Evolutionary conservation across 2,888 invertebrate genomes (phyloP), one percentile per base, ranked within the genome.

Genomic region (Rosalia funebris): DNA sequence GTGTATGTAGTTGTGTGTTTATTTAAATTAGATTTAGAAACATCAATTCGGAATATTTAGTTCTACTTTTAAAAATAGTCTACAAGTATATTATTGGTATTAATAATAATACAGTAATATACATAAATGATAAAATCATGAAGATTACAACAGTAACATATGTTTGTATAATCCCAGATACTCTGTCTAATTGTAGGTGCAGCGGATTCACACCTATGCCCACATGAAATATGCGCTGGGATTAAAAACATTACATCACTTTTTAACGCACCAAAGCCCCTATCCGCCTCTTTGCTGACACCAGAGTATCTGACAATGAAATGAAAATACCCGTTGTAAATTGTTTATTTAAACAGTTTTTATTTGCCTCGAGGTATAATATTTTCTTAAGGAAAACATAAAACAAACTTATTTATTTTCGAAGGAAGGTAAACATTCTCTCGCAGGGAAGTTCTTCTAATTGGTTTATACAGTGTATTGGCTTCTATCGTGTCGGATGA

Each of bases 361-460:
- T 60, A 65, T 65, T 65, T 62, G 60, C 52, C 54, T 59, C 45
- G 20, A 55, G 57, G 59, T 65, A 62, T 58, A 60, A 65, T 62
- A 55, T 59, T 65, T n/a, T n/a, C n/a, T n/a, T 45, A 17, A 54
- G 48, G 58, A 45, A 59, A 62, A 64, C 62, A 64, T 59, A 57
- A 64, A 64, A 53, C 62, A 59, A 64, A 64, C 59, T 59, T 59
- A 62, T 64, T 62, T 64, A 64, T 64, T 64, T 64, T 62, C 52
- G 17, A 53, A 52, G 50, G 31, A 61, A 58, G 52, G 58, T 41
- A 59, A 57, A 59, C 56, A 64, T 17, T 34, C 46, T 5, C 14
- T 12, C 14, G 20, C 7, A 17, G 31, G 9, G 16, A 15, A 31
- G 32, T 34, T 16, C 17, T 7, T 39, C 39, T 32, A n/a, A 4